These are phyloP conservation scores for Bacillus rossius DNA, from an alignment of 1,140 invertebrate species.

Conservation along the genomic window DNA sequence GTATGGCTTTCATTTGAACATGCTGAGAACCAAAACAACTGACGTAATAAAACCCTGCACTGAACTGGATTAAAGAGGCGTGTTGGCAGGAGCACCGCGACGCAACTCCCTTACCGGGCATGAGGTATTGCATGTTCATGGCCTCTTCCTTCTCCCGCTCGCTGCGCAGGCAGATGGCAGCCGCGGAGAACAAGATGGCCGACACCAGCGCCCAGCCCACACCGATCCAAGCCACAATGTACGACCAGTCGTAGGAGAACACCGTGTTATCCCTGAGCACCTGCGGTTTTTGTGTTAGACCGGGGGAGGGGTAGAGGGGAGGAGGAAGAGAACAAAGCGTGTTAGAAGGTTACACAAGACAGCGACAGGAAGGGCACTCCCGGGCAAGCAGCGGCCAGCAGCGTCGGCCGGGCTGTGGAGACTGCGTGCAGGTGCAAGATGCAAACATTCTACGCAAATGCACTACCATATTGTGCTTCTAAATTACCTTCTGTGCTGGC, in stretches of 20 bases:
- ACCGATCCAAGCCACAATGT: slow-evolving; percentile 92
- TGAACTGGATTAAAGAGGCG: too few species aligned
- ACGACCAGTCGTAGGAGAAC: slow-evolving; percentile 91
- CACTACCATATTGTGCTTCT: too few species aligned
- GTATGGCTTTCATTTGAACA: too few species aligned
- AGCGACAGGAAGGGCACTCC: too few species aligned
- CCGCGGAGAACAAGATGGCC: slow-evolving; percentile 86
- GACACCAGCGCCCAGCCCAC: slow-evolving; percentile 82
- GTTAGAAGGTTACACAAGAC: slow-evolving; percentile 2
- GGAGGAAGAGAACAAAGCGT: slow-evolving; percentile 7
- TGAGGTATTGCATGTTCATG: slow-evolving; percentile 95
- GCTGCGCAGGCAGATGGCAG: slow-evolving; percentile 86
- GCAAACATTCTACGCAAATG: too few species aligned
- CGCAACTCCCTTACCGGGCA: slow-evolving; percentile 73
- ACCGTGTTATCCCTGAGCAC: slow-evolving; percentile 79
- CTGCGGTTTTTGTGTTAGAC: slow-evolving; percentile 43
- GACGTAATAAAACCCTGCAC: too few species aligned
- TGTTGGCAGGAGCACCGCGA: too few species aligned
- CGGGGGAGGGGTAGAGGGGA: not conserved
- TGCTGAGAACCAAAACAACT: too few species aligned
- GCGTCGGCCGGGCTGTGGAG: too few species aligned
- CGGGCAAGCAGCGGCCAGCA: too few species aligned
- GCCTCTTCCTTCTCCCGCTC: slow-evolving; percentile 90
- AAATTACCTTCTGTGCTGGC: too few species aligned
- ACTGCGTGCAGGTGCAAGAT: too few species aligned